Conservation (phyloP, 1,140 invertebrate species). For the Drosophila melanogaster region Release_6_plus_ISO1_MT NT_033777.3:10936001-10936500, state of each 20-base stretch:
- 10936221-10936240: conserved; percentile 52
- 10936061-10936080: conserved; percentile 29
- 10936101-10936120: conserved; percentile 31
- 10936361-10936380: conserved; percentile 71
- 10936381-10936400: conserved; percentile 27
- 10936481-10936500: not conserved
- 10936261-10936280: conserved; percentile 83
- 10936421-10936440: not conserved
- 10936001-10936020: conserved; percentile 33
- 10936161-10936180: conserved; percentile 72
- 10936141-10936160: not conserved
- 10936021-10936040: conserved; percentile 38
- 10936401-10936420: not conserved
- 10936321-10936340: conserved; percentile 38
- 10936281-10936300: conserved; percentile 80
- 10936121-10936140: conserved; percentile 1
- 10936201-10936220: conserved; percentile 51
- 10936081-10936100: conserved; percentile 40
- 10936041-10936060: conserved; percentile 46
- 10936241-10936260: conserved; percentile 81
- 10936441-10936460: not conserved
- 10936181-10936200: conserved; percentile 74
- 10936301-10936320: conserved; percentile 47
- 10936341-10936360: conserved; percentile 57
- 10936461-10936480: not conserved